Evolutionary conservation across 2,113 vertebrate species (phyloP).

Genomic region (Hippocampus zosterae): DNA sequence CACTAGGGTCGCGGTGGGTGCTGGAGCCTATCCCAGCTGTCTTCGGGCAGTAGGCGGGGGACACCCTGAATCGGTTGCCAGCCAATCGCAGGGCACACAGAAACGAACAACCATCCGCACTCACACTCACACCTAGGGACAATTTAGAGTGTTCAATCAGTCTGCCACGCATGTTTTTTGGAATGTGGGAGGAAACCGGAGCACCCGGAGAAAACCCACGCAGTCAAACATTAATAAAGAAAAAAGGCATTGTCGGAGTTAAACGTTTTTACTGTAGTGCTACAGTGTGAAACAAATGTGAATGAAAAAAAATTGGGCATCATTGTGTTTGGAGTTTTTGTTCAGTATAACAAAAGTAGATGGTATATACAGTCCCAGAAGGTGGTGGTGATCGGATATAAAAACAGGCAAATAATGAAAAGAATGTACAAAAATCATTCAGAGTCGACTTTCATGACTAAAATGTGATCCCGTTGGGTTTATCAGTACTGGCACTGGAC

Average conservation of each 20-base stretch:
- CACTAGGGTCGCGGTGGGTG: too few species aligned
- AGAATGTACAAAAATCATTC: slow-evolving; percentile 53
- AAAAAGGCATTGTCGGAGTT: slow-evolving; percentile 25
- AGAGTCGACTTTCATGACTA: slow-evolving; percentile 43
- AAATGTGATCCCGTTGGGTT: slow-evolving; percentile 16
- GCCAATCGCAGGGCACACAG: too few species aligned
- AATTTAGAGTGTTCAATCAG: too few species aligned
- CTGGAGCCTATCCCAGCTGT: too few species aligned
- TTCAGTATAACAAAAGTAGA: slow-evolving; percentile 45
- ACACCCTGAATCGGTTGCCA: too few species aligned
- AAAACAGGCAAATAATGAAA: slow-evolving; percentile 48
- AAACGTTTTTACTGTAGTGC: slow-evolving; percentile 68
- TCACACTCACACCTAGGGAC: too few species aligned
- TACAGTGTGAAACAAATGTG: slow-evolving; percentile 62
- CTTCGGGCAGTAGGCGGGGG: too few species aligned
- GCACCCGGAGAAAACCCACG: too few species aligned
- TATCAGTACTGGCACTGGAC: slow-evolving; percentile 32
- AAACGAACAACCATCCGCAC: too few species aligned
- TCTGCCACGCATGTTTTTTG: too few species aligned
- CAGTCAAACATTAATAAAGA: slow-evolving; percentile 1
- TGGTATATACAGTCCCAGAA: slow-evolving; percentile 55
- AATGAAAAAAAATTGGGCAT: slow-evolving; percentile 48
- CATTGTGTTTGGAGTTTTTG: slow-evolving; percentile 31
- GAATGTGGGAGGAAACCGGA: too few species aligned
- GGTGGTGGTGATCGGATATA: slow-evolving; percentile 59